Conservation (phyloP, 2,797 vertebrate genomes). For the Chelidonichthys spinosus region DNA sequence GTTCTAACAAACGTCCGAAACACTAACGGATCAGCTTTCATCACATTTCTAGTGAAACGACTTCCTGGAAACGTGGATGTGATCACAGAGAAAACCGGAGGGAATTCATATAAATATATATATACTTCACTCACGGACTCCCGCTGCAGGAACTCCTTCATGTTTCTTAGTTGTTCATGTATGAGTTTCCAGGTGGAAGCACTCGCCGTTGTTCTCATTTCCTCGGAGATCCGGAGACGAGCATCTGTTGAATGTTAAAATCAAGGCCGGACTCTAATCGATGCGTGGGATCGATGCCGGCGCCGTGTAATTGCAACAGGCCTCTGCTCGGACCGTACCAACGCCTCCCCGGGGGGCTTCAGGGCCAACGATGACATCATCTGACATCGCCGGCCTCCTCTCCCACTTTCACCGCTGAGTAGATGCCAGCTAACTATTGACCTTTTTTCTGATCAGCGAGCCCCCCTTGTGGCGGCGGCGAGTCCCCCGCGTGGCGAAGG, state of each 20-base stretch:
- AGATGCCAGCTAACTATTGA: constrained; percentile 58
- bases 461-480: neutral
- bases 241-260: constrained; percentile 70
- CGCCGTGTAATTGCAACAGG: constrained; percentile 76
- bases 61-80: constrained; percentile 36
- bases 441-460: constrained; percentile 31
- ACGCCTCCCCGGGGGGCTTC: constrained; percentile 71
- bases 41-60: constrained; percentile 26
- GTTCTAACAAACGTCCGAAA: no score
- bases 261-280: constrained; percentile 65
- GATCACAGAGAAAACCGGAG: constrained; percentile 43
- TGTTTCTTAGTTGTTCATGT: constrained; percentile 24
- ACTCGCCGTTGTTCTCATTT: constrained; percentile 59
- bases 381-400: constrained; percentile 30
- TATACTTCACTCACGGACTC: neutral
- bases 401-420: constrained; percentile 30
- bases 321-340: constrained; percentile 71
- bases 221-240: constrained; percentile 51
- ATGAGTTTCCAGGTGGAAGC: constrained; percentile 26
- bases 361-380: constrained; percentile 57
- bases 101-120: no score
- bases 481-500: no score
- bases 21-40: no score
- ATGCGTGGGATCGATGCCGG: constrained; percentile 70
- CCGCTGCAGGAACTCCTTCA: constrained; percentile 1